phyloP scores from a whole-genome alignment of 1,140 invertebrate species.

The Cephus cinctus region DNA sequence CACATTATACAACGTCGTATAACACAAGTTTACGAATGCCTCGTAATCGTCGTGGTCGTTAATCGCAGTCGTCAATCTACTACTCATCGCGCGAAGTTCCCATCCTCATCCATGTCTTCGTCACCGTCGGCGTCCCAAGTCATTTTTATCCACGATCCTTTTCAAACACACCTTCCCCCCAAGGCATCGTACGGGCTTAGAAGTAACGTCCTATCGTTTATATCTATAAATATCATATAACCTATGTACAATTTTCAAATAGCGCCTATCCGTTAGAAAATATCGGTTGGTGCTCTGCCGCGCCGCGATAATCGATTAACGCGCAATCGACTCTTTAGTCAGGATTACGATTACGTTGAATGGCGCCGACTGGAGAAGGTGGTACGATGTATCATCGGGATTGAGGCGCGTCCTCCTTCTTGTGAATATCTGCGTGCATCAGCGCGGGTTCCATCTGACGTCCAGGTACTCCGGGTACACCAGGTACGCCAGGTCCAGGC shows the following conservation, averaged over 20 bases:
- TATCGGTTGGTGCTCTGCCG: slow-evolving; percentile 11
- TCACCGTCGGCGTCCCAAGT: too few species aligned
- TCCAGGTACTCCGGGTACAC: slow-evolving; percentile 18
- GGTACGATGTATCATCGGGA: slow-evolving; percentile 53
- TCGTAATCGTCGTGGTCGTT: slow-evolving; percentile 3
- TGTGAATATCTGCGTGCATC: slow-evolving; percentile 53
- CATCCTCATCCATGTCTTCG: too few species aligned
- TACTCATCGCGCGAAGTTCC: too few species aligned
- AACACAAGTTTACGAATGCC: slow-evolving; percentile 15
- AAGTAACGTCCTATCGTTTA: slow-evolving; percentile 24
- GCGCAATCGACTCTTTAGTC: neutral
- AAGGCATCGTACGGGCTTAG: slow-evolving; percentile 11
- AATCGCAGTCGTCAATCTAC: too few species aligned
- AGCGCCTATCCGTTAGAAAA: slow-evolving; percentile 19
- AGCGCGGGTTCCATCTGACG: slow-evolving; percentile 37
- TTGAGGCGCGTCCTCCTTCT: slow-evolving; percentile 54
- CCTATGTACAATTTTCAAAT: slow-evolving; percentile 47
- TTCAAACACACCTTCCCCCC: too few species aligned
- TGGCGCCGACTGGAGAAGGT: slow-evolving; percentile 24
- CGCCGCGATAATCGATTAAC: too few species aligned
- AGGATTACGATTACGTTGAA: slow-evolving; percentile 20
- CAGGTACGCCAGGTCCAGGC: slow-evolving; percentile 40
- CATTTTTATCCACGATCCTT: too few species aligned
- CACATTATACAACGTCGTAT: neutral
- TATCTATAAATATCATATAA: slow-evolving; percentile 50